Evolutionary conservation across 30 jellyfish, hydroid and myxozoan genomes (phyloP).

Genomic region (Hydractinia echinata): DNA sequence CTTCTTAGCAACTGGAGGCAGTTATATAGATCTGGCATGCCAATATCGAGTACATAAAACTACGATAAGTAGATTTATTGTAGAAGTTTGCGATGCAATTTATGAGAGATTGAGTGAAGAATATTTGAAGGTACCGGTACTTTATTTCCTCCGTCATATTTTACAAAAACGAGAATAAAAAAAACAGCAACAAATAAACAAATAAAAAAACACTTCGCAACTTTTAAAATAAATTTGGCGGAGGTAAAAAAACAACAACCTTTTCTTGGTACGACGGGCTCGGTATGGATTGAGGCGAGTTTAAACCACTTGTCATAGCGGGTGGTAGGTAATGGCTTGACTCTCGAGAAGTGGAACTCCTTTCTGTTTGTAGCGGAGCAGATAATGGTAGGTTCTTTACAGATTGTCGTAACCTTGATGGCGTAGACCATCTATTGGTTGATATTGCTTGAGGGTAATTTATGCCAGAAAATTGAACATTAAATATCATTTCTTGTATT

Average conservation of each 20-base stretch:
- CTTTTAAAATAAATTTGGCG: no score
- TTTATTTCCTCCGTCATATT: background rate
- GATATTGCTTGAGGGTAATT: background rate
- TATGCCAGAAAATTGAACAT: background rate
- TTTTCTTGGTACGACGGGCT: no score
- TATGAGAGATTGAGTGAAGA: background rate
- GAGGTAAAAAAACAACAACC: no score
- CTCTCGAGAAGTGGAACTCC: background rate
- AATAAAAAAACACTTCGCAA: no score
- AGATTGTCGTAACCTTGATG: background rate
- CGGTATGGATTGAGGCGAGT: no score
- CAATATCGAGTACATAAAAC: background rate
- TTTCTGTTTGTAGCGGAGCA: background rate
- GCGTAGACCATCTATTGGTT: no score
- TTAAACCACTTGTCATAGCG: no score
- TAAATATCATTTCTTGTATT: background rate
- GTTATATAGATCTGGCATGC: background rate
- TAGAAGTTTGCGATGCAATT: background rate
- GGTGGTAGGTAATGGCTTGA: no score
- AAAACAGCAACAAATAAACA: background rate
- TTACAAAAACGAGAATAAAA: background rate
- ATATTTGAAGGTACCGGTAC: background rate
- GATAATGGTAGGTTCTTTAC: background rate
- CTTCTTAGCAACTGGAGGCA: background rate
- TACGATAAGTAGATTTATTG: background rate